Conservation (phyloP, 2,888 invertebrate species). For the Drosophila pegasa region DNA sequence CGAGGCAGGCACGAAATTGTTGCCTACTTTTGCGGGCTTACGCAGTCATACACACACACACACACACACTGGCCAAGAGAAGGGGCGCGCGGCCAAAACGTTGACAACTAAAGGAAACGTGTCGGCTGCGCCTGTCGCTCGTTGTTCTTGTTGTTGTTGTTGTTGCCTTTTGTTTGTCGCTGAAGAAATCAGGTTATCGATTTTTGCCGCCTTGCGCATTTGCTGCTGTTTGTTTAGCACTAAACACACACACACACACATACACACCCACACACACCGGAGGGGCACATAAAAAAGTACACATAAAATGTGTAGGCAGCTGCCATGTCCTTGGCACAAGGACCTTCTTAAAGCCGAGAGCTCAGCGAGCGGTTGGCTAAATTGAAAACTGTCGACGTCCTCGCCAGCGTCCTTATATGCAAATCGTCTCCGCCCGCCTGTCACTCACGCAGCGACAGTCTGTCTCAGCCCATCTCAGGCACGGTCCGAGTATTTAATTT, state of each 20-base stretch:
- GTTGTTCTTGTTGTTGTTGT: slow-evolving; percentile 7
- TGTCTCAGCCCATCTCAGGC: slow-evolving; percentile 11
- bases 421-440: slow-evolving; percentile 19
- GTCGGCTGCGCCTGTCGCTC: slow-evolving; percentile 38
- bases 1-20: slow-evolving; percentile 32
- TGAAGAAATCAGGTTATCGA: slow-evolving; percentile 75
- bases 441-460: slow-evolving; percentile 14
- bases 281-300: slow-evolving; percentile 13
- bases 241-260: slow-evolving; percentile 27
- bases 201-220: slow-evolving; percentile 63
- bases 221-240: slow-evolving; percentile 54
- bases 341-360: slow-evolving; percentile 52
- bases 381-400: slow-evolving; percentile 44
- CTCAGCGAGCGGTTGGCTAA: slow-evolving; percentile 18
- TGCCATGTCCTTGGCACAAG: slow-evolving; percentile 53
- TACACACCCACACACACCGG: slow-evolving; percentile 2
- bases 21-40: slow-evolving; percentile 52
- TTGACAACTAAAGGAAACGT: slow-evolving; percentile 54
- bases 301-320: slow-evolving; percentile 35
- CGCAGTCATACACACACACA: slow-evolving; percentile 1
- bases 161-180: slow-evolving; percentile 68
- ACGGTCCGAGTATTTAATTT: slow-evolving; percentile 50
- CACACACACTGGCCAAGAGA: slow-evolving; percentile 4
- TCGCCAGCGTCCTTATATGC: slow-evolving; percentile 21
- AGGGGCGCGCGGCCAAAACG: slow-evolving; percentile 23